Conservation (phyloP, 2,888 invertebrate species). For the Drosophila aldrichi region DNA sequence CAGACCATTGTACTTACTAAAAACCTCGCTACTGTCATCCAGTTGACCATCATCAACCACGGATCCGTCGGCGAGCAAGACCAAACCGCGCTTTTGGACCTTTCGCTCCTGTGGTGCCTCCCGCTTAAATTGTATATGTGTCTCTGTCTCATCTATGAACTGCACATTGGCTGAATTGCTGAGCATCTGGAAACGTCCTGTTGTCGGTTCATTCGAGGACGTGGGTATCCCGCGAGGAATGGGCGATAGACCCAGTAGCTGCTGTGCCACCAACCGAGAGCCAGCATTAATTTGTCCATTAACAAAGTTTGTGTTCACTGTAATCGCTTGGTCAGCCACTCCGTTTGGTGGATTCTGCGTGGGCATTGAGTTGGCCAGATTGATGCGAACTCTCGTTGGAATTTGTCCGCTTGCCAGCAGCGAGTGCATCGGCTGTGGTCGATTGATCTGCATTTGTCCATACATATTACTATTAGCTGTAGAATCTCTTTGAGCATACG, state of each 20-base stretch:
- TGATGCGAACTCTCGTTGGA: constrained; percentile 86
- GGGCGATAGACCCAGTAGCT: constrained; percentile 83
- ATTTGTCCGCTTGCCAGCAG: constrained; percentile 88
- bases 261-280: constrained; percentile 87
- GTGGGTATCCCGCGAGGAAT: constrained; percentile 20
- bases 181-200: constrained; percentile 65
- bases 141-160: constrained; percentile 87
- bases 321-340: constrained; percentile 62
- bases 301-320: constrained; percentile 86
- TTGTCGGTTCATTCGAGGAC: constrained; percentile 6
- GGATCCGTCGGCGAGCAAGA: constrained; percentile 89
- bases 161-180: constrained; percentile 88
- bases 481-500: constrained; percentile 25
- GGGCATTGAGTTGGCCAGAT: constrained; percentile 85
- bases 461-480: not conserved
- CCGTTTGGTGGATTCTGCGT: constrained; percentile 7
- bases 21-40: constrained; percentile 78
- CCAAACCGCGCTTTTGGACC: constrained; percentile 88
- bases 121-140: constrained; percentile 81
- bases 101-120: constrained; percentile 59
- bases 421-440: constrained; percentile 86
- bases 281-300: constrained; percentile 88
- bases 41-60: constrained; percentile 88
- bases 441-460: constrained; percentile 82
- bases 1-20: constrained; percentile 86